A percentile compares a stretch with the other conserved stretches of the same genome.
Evolutionary conservation across 1,140 invertebrate species (phyloP).

Genomic region (Drosophila tropicalis): DNA sequence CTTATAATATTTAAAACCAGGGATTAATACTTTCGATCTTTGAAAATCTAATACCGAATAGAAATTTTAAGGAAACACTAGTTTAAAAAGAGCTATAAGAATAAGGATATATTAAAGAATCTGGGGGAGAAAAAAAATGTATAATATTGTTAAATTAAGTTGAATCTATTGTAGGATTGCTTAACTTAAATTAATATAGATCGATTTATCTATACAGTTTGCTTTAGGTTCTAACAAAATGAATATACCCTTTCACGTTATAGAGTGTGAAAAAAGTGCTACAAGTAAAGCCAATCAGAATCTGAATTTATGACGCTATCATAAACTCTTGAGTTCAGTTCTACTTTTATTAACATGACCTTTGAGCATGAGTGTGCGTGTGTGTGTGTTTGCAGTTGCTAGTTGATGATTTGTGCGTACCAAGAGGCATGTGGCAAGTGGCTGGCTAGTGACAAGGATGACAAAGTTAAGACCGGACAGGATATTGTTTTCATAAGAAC

Average conservation of each 20-base stretch:
- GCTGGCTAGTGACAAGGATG: conserved; percentile 23
- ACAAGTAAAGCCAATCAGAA: conserved; percentile 16
- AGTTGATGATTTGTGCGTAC: not conserved
- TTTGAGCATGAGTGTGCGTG: conserved; percentile 32
- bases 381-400: conserved; percentile 2
- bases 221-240: no score
- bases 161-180: no score
- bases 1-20: no score
- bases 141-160: no score
- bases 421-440: conserved; percentile 32
- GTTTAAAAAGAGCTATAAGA: no score
- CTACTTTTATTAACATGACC: conserved; percentile 56
- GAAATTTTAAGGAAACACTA: no score
- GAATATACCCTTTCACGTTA: not conserved
- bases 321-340: conserved; percentile 28
- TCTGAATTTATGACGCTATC: conserved; percentile 53
- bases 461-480: conserved; percentile 47
- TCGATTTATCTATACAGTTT: no score
- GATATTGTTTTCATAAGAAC: conserved; percentile 38
- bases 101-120: no score
- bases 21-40: no score
- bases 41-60: no score
- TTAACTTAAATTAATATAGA: no score
- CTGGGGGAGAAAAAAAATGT: no score
- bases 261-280: not conserved